Percentiles rank a stretch among this genome's conserved stretches.
Evolutionary conservation across 2,888 invertebrate genomes (phyloP).

Genomic region (Drosophila paranaensis): DNA sequence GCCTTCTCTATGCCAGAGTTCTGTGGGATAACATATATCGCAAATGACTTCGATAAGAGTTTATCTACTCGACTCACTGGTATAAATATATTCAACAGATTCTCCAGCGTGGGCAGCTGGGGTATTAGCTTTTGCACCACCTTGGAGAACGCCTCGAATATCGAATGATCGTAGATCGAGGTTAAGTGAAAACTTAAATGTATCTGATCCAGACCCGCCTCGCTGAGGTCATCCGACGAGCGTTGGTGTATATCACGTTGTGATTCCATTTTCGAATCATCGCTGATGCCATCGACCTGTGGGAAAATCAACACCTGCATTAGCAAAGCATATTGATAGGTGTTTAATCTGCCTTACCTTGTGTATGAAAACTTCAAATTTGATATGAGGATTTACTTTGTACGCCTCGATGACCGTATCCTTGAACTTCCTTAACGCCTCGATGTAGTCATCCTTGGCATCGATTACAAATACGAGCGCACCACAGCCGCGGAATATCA

Average conservation of each 20-base stretch:
- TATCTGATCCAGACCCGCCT: slow-evolving; percentile 94
- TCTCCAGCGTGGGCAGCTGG: slow-evolving; percentile 98
- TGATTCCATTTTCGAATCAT: slow-evolving; percentile 99
- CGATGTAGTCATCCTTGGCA: slow-evolving; percentile 99
- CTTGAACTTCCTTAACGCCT: slow-evolving; percentile 96
- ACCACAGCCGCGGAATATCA: slow-evolving; percentile 98
- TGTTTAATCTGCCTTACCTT: slow-evolving; percentile 87
- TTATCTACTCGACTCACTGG: slow-evolving; percentile 88
- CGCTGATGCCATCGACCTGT: slow-evolving; percentile 97
- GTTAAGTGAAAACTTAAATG: slow-evolving; percentile 98
- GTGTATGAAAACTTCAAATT: slow-evolving; percentile 99
- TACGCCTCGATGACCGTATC: slow-evolving; percentile 97
- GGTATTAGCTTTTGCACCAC: slow-evolving; percentile 99
- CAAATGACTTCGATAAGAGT: neutral
- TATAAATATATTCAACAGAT: slow-evolving; percentile 98
- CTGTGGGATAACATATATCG: slow-evolving; percentile 85
- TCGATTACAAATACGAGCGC: slow-evolving; percentile 99
- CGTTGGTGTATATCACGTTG: slow-evolving; percentile 99
- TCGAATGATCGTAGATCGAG: slow-evolving; percentile 99
- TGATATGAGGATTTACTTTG: slow-evolving; percentile 97
- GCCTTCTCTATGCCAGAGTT: slow-evolving; percentile 99
- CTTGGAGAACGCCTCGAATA: slow-evolving; percentile 99
- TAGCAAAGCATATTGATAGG: slow-evolving; percentile 20
- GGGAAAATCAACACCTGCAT: slow-evolving; percentile 36
- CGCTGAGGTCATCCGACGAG: slow-evolving; percentile 96